Evolutionary conservation across 1,140 invertebrate species (phyloP), one percentile per base, ranked within the genome.

Genomic region (Schlechtendalia chinensis): DNA sequence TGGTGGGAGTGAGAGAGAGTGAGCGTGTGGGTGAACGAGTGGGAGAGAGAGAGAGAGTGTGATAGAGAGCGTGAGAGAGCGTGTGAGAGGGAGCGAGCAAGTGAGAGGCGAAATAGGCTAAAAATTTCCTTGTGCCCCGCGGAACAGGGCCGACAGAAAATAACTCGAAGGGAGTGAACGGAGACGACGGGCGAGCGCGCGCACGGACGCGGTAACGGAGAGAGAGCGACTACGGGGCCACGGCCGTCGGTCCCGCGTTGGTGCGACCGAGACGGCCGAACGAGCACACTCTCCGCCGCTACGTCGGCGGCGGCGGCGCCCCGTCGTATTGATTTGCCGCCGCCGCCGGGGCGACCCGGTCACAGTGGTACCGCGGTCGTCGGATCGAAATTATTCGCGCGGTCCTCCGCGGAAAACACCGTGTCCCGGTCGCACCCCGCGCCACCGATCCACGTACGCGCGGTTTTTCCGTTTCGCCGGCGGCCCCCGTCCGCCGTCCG

Each of bases 101-200:
- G 75, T 63, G 75, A 79, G 75, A 79, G 75, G 75, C 47, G 19
- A 79, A 79, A 79, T 63, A 63, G 56, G 75, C 72, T 77, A 79
- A 79, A 79, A 79, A 79, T 79, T 79, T 79, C 58, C 75, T 79
- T 27, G 75, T 79, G 54, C 29, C 56, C 75, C 75, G 75, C 54
- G 39, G 58, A 79, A 79, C 75, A 79, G 75, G 58, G 75, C 75
- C 56, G 75, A 50, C 75, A 79, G 75, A 79, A 79, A 79, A 79
- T 79, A 79, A 79, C 75, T 79, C 75, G 56, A 45, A 61, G 56
- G 75, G 75, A 79, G 32, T 47, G 75, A 47, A 79, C 8, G 8
- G 75, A 77, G 72, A 59, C 72, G 24, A 24, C 69, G 67, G 24
- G 19, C 61, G 29, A 39, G 47, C 39, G 50, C 47, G 22, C 75